These are phyloP conservation scores for Andrena bucephala DNA, from an alignment of 2,888 invertebrate species.

Conservation along the genomic window DNA sequence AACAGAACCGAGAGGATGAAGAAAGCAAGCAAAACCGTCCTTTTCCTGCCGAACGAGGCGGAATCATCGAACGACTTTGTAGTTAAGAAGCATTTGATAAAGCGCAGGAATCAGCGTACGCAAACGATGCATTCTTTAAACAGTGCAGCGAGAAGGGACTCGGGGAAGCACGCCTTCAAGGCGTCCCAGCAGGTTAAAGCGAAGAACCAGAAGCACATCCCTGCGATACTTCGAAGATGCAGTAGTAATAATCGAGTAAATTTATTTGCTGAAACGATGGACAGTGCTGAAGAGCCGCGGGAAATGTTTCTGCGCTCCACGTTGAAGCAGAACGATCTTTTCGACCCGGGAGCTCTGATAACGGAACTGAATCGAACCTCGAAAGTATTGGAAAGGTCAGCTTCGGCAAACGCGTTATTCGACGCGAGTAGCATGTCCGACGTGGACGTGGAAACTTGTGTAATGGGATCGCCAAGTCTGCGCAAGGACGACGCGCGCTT, in stretches of 20 bases:
- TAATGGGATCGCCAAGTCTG: conserved; percentile 13
- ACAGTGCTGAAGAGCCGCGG: neutral
- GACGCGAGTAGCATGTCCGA: neutral
- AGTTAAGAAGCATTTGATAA: neutral
- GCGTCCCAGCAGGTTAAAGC: conserved; percentile 2
- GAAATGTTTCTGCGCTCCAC: neutral
- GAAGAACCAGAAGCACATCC: conserved; percentile 39
- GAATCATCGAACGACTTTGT: neutral
- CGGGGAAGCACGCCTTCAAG: neutral
- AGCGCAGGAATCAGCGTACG: neutral
- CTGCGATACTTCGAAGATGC: conserved; percentile 38
- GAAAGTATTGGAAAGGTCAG: neutral
- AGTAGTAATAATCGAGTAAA: conserved; percentile 2
- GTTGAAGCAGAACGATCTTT: neutral
- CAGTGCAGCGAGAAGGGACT: neutral
- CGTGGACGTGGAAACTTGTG: conserved; percentile 5
- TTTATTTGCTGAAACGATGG: conserved; percentile 9
- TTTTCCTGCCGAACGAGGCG: neutral
- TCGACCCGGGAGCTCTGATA: neutral
- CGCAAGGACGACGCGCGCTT: neutral
- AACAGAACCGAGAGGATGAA: neutral
- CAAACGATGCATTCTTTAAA: neutral
- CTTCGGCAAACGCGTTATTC: neutral
- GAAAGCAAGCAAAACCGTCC: neutral
- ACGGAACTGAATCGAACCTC: neutral